Base-by-base conservation (phyloP, 2,797 vertebrate species). In the Megalops cyprinoides region DNA sequence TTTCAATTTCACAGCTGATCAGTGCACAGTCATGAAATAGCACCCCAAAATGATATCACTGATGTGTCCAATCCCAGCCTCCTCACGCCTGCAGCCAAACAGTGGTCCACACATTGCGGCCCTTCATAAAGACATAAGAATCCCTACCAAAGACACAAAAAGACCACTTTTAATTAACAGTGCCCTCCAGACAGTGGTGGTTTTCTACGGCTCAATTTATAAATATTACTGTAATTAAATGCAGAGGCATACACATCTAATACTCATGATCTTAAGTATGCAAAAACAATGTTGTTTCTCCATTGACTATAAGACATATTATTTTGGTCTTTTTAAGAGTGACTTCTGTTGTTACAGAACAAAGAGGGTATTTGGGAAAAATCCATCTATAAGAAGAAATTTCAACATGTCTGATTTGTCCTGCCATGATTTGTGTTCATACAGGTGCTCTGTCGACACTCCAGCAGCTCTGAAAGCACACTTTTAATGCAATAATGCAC, bases 351-450 rank as follows among this genome's bases (percentile, higher is more conserved):
- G 34, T 15, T 20, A 18, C 2, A 20, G 49, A 74, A 74, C 51
- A 73, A 80, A 58, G 79, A 46, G 34, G 49, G 78, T 44, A 48
- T 71, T 71, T 56, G 37, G 67, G 56, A 73, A 73, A 20, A 15
- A 56, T 39, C 78, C 78, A 74, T 18, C 37, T 44, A 71, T 39
- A 79, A 49, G 51, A 49, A 56, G 39, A 31, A 31, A 75, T 49
- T 20, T 56, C 73, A 80, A 73, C 25, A n/a, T 46, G 53, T 44
- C 28, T n/a, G 55, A 75, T 51, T 75, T 62, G 75, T 28, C 34
- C 44, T 37, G 1, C 18, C 56, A 28, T 23, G 7, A 46, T 34
- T 7, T 51, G 62, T 28, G 62, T 20, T 20, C 74, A 56, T 31
- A 42, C 28, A 20, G 28, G 42, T 39, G 75, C 56, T 2, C 31